Base-by-base conservation (phyloP, 92 coral and sea anemone genomes). In the Porites rus region DNA sequence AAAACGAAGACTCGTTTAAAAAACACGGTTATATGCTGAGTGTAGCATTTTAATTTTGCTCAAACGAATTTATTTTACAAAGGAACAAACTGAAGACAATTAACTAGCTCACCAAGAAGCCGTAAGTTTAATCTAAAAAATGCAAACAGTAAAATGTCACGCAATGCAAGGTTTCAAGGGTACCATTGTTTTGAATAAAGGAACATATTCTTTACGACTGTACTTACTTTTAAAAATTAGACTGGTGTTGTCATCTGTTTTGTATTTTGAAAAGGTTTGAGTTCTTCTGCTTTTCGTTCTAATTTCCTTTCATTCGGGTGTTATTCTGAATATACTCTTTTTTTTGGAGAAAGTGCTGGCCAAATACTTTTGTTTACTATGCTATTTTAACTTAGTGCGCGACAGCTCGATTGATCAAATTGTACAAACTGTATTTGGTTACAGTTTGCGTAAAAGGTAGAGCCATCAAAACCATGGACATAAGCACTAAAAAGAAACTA, bases 121-220 rank as follows among this genome's bases (percentile, higher is more conserved):
- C 46, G 46, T 38, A 38, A 38, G 46, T 38, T 38, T 65, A 18
- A 65, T 65, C 69, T 65, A 16, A 65, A 65, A 65, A 65, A 65
- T 65, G 69, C 69, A 65, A 65, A 65, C 69, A 65, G 69, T 65
- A 65, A 65, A 65, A 65, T 65, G 69, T 65, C 69, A 65, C n/a
- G 69, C 69, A 65, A 65, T 65, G 69, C 69, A 65, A 65, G 69
- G 69, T 65, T 65, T 65, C 69, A 65, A 65, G 69, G 69, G 69
- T 65, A 65, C 69, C 69, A 65, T 65, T 16, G 19, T 65, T 65
- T 65, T 65, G 69, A 20, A 65, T 10, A 65, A n/a, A 65, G 69
- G 22, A 7, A 65, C 69, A 65, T 14, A 19, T 65, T 65, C 19
- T 38, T 38, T 38, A 38, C 46, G 6, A 38, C 46, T 38, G 46